These are phyloP conservation scores for Drosophila longiperda DNA, from an alignment of 2,888 invertebrate species.

Conservation along the genomic window DNA sequence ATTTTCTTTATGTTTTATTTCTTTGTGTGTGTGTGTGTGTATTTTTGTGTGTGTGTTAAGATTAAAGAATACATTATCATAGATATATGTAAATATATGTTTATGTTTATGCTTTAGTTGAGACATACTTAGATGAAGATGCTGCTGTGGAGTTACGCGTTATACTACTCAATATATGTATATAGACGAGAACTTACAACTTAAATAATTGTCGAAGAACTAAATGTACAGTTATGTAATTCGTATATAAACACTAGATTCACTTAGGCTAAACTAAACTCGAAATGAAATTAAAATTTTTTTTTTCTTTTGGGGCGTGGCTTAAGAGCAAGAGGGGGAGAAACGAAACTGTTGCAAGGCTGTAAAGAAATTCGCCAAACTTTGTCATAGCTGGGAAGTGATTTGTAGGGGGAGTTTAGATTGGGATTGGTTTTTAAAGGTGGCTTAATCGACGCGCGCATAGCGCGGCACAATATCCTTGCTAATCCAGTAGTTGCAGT, in stretches of 20 bases:
- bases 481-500: slow-evolving; percentile 91
- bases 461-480: slow-evolving; percentile 91
- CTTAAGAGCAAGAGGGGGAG: background rate
- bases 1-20: slow-evolving; percentile 68
- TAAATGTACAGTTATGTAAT: slow-evolving; percentile 75
- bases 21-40: slow-evolving; percentile 39
- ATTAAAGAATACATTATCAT: slow-evolving; percentile 69
- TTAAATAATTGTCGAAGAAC: slow-evolving; percentile 75
- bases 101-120: slow-evolving; percentile 46
- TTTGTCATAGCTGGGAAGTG: slow-evolving; percentile 35
- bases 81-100: slow-evolving; percentile 37
- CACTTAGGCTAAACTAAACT: slow-evolving; percentile 79
- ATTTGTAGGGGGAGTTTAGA: slow-evolving; percentile 1
- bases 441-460: slow-evolving; percentile 90
- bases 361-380: slow-evolving; percentile 37
- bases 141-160: slow-evolving; percentile 59
- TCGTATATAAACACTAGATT: slow-evolving; percentile 77
- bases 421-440: slow-evolving; percentile 8
- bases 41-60: slow-evolving; percentile 55
- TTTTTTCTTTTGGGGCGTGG: background rate
- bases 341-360: slow-evolving; percentile 9
- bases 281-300: slow-evolving; percentile 36
- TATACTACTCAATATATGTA: slow-evolving; percentile 37
- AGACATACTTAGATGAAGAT: slow-evolving; percentile 39
- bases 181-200: slow-evolving; percentile 66